These are phyloP conservation scores for Dysdera silvatica DNA, from an alignment of 1,140 invertebrate genomes.

Conservation along the genomic window DNA sequence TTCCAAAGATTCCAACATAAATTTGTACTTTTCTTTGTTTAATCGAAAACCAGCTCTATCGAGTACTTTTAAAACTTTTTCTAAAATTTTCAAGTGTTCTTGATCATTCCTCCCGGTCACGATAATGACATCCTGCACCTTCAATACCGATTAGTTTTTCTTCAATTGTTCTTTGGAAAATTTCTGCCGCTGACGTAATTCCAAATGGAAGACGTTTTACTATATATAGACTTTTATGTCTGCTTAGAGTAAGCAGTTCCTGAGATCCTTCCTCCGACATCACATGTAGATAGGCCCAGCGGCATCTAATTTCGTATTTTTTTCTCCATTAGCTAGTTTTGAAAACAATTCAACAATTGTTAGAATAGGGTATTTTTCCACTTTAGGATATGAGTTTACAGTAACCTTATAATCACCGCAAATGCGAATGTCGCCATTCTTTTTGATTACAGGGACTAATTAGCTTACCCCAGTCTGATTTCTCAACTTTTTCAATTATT, in stretches of 20 bases:
- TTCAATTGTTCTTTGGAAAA: conserved; percentile 44
- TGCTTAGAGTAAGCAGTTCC: conserved; percentile 36
- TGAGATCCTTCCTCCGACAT: conserved; percentile 34
- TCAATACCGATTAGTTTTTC: not conserved
- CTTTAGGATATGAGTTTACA: conserved; percentile 23
- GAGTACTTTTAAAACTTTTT: conserved; percentile 33
- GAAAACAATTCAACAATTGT: conserved; percentile 27
- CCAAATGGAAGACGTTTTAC: conserved; percentile 47
- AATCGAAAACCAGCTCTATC: conserved; percentile 34
- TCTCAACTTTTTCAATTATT: conserved; percentile 41
- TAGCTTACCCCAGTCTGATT: conserved; percentile 33
- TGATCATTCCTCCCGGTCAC: no score
- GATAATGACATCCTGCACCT: no score
- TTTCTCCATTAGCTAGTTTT: conserved; percentile 14
- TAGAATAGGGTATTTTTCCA: conserved; percentile 34
- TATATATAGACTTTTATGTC: conserved; percentile 44
- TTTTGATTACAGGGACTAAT: not conserved
- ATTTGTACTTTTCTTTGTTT: conserved; percentile 41
- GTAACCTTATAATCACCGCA: conserved; percentile 32
- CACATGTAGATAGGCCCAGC: conserved; percentile 37
- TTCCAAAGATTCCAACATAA: conserved; percentile 35
- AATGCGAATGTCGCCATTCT: no score
- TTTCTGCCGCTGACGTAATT: conserved; percentile 43
- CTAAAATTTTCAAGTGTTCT: conserved; percentile 24
- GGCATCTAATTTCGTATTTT: conserved; percentile 37